These are phyloP conservation scores for Parus major DNA, from an alignment of 2,113 vertebrate species.

Conservation along the genomic window DNA sequence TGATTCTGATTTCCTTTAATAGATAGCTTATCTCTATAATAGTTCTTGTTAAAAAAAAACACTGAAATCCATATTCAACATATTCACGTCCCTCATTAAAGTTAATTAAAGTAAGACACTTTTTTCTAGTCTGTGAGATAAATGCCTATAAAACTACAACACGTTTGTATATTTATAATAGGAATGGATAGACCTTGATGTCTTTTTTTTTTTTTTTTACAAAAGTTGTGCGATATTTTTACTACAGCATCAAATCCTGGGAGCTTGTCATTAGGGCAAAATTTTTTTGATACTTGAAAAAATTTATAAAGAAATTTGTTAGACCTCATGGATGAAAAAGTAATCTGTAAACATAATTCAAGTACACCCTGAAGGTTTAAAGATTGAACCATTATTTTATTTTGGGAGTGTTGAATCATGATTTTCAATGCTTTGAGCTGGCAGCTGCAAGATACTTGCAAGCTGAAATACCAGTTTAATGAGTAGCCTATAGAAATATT, in stretches of 20 bases:
- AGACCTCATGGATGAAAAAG: not conserved
- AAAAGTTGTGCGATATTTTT: not conserved
- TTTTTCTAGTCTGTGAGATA: not conserved
- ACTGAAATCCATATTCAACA: not conserved
- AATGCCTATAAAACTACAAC: not conserved
- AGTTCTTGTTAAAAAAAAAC: not conserved
- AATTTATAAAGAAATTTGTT: not conserved
- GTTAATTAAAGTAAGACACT: not conserved
- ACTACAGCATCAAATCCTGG: not conserved
- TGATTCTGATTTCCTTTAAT: not conserved
- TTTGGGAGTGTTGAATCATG: conserved; percentile 4
- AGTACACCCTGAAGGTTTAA: not conserved
- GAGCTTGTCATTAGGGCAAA: not conserved
- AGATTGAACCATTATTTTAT: conserved; percentile 7
- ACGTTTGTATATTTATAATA: not conserved
- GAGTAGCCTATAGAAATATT: not conserved
- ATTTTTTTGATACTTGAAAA: not conserved
- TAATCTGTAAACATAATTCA: conserved; percentile 7
- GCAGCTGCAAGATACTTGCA: conserved; percentile 1
- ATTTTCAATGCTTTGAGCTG: not conserved
- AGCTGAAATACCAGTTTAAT: not conserved
- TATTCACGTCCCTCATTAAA: not conserved
- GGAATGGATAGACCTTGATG: not conserved
- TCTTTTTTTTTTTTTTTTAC: not conserved
- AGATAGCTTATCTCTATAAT: not conserved